These are phyloP conservation scores for Himalopsyche tibetana DNA, from an alignment of 2,888 invertebrate species.

Conservation along the genomic window DNA sequence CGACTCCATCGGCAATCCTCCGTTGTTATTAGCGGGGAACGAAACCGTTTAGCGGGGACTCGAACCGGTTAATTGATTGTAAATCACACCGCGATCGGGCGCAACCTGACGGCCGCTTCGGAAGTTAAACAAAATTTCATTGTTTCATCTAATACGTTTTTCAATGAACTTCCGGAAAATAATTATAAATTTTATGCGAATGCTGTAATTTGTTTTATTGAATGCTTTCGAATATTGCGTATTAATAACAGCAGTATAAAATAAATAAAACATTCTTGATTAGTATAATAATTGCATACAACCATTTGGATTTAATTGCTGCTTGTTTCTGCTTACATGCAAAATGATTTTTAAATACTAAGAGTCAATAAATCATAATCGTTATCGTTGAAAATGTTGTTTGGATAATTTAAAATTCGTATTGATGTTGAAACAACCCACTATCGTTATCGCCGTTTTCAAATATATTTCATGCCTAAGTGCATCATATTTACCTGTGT, in stretches of 20 bases:
- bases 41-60: conserved; percentile 9
- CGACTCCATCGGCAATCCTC: background rate
- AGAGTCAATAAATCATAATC: background rate
- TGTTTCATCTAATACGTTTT: conserved; percentile 3
- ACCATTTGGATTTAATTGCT: too few species aligned
- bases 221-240: background rate
- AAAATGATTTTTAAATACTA: background rate
- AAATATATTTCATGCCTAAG: too few species aligned
- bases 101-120: conserved; percentile 14
- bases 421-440: background rate
- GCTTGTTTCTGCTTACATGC: too few species aligned
- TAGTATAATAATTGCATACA: too few species aligned
- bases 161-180: background rate
- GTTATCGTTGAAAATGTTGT: background rate
- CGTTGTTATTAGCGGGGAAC: conserved; percentile 19
- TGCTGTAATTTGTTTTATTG: background rate
- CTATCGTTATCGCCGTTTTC: background rate
- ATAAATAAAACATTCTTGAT: background rate
- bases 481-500: too few species aligned
- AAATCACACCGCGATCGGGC: conserved; percentile 27
- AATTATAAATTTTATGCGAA: background rate
- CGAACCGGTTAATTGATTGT: conserved; percentile 10
- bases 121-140: conserved; percentile 3
- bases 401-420: background rate
- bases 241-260: too few species aligned